Conservation (phyloP, 2,113 vertebrate genomes). For the Hoplias malabaricus region DNA sequence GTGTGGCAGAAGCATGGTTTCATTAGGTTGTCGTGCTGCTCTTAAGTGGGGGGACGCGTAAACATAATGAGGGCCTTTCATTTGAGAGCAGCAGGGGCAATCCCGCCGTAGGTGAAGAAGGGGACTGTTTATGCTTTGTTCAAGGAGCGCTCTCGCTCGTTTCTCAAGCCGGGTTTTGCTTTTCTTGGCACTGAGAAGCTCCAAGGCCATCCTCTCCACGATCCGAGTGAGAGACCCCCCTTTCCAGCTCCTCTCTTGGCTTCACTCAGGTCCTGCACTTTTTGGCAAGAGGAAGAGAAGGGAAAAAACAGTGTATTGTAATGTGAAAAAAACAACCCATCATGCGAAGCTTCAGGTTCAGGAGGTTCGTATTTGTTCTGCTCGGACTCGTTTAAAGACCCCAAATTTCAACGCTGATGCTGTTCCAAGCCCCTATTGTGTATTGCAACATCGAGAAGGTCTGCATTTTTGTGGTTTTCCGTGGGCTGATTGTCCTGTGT, state of each 20-base stretch:
- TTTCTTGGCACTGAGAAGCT: slow-evolving; percentile 44
- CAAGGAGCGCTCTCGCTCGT: slow-evolving; percentile 45
- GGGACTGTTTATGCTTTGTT: slow-evolving; percentile 40
- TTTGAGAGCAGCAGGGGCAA: slow-evolving; percentile 52
- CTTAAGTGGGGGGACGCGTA: slow-evolving; percentile 48
- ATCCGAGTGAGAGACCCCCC: slow-evolving; percentile 9
- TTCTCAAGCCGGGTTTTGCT: slow-evolving; percentile 35
- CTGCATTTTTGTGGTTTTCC: slow-evolving; percentile 20
- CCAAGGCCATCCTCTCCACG: slow-evolving; percentile 14
- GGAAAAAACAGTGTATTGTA: neutral
- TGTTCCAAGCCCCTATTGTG: slow-evolving; percentile 5
- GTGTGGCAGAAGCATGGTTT: slow-evolving; percentile 41
- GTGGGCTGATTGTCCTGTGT: slow-evolving; percentile 2
- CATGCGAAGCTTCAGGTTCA: neutral
- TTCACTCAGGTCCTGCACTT: neutral
- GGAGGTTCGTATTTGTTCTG: slow-evolving; percentile 6
- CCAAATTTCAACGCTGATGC: neutral
- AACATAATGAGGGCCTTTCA: slow-evolving; percentile 69
- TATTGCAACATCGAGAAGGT: slow-evolving; percentile 5
- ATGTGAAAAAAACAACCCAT: slow-evolving; percentile 25
- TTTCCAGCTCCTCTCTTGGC: slow-evolving; percentile 22
- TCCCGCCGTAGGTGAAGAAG: neutral
- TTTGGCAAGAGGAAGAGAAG: slow-evolving; percentile 6
- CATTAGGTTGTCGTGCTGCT: slow-evolving; percentile 44
- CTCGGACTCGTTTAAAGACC: neutral